Base-by-base conservation (phyloP, 1,140 invertebrate species). In the Zaprionus capensis region DNA sequence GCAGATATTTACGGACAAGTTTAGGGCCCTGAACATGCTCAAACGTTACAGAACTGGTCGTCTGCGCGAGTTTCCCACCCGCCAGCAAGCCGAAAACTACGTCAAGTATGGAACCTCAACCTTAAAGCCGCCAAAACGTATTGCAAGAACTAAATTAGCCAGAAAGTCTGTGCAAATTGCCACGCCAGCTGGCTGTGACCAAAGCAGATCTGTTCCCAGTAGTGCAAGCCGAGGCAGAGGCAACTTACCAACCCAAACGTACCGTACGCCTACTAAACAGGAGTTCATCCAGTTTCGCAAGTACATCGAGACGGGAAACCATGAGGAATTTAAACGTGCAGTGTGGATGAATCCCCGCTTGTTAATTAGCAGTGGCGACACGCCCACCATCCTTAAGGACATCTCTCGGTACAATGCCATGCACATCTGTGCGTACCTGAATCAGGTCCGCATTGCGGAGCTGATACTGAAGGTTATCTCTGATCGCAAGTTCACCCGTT, bases 361-460 rank as follows among this genome's bases (percentile, higher is more conserved):
- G 93, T 94, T 99, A 12, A 95, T 99, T 71, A 96, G 97, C 87
- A 96, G 95, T 91, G 97, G 97, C 24, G 98, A 98, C 93, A 98
- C 97, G 38, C 97, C 98, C 12, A 94, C 97, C 15, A 97, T 98
- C 84, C 93, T 98, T 63, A 96, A 98, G 94, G 96, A 97, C 93
- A 96, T 96, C 1, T 95, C 94, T 70, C 94, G 97, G 5, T 99
- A 98, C 92, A 99, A 99, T 94, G 97, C 97, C 17, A 93, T 99
- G 53, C 98, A 99, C 92, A 94, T 97, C 28, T 96, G 96, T 28
- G 96, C 96, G 1, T 97, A 96, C 91, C 92, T 94, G 0, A 94
- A 96, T 80, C 95, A 96, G 85, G 93, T 95, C 0, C 93, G 94
- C 53, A 96, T 98, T 66, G 95, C 95, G 71, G 95, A 96, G 86